Percentiles rank a stretch among this genome's conserved stretches.
phyloP scores from a whole-genome alignment of 2,113 vertebrate genomes.

The Sylvilagus bachmani region DNA sequence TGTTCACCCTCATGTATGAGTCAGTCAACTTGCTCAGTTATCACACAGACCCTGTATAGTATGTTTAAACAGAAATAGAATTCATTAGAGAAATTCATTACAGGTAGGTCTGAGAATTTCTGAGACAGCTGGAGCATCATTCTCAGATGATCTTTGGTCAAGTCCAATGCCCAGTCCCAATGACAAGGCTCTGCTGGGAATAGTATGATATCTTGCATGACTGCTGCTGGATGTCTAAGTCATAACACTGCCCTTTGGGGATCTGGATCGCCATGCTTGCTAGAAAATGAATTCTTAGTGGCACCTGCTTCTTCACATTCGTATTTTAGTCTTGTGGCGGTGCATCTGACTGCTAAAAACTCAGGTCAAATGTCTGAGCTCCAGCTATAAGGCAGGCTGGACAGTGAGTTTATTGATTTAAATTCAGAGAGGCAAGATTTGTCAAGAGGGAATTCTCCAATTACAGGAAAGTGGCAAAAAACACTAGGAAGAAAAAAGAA shows the following conservation, averaged over 20 bases:
- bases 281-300: background rate
- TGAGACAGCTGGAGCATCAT: background rate
- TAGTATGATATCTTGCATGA: background rate
- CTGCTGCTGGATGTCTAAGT: background rate
- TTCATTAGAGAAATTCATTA: background rate
- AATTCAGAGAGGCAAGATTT: background rate
- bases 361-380: background rate
- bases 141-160: background rate
- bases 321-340: background rate
- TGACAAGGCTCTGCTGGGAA: background rate
- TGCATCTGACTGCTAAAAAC: background rate
- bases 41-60: background rate
- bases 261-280: background rate
- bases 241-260: background rate
- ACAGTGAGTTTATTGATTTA: background rate
- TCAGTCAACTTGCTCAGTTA: background rate
- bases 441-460: background rate
- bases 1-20: background rate
- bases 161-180: background rate
- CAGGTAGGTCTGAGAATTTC: background rate
- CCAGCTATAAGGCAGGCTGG: background rate
- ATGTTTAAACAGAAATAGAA: background rate
- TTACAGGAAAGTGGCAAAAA: background rate
- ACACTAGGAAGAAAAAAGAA: background rate
- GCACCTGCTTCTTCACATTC: background rate